Conservation (phyloP, 2,113 vertebrate genomes). For the Hypomesus transpacificus region DNA sequence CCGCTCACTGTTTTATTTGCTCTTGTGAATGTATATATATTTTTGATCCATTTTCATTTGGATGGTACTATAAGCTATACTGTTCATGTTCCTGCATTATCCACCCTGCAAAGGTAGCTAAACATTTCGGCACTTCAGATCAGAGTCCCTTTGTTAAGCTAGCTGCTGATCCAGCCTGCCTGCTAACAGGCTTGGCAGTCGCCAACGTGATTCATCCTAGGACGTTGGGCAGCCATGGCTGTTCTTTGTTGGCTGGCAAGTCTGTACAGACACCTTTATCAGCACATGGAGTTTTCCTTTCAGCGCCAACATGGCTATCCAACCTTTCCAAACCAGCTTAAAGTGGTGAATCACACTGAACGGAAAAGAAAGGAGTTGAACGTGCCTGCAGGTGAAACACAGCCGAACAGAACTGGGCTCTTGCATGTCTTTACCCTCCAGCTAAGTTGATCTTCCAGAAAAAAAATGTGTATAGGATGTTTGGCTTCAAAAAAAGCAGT, state of each 20-base stretch:
- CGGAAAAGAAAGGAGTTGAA: constrained; percentile 21
- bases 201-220: constrained; percentile 7
- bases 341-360: constrained; percentile 28
- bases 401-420: constrained; percentile 7
- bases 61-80: neutral
- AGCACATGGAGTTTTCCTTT: neutral
- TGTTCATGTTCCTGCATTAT: neutral
- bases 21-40: neutral
- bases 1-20: neutral
- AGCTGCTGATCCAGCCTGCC: constrained; percentile 22
- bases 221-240: constrained; percentile 6
- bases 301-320: neutral
- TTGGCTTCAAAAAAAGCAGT: neutral
- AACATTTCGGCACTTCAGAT: neutral
- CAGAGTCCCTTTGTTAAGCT: neutral
- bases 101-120: neutral
- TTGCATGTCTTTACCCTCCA: constrained; percentile 19
- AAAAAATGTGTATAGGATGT: constrained; percentile 13
- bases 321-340: neutral
- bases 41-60: neutral
- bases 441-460: constrained; percentile 21
- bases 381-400: constrained; percentile 31
- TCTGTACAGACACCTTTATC: neutral
- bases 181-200: constrained; percentile 27
- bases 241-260: neutral